Evolutionary conservation across 1,140 invertebrate genomes (phyloP), one percentile per base, ranked within the genome.

Genomic region (Sminthurinus signatus): DNA sequence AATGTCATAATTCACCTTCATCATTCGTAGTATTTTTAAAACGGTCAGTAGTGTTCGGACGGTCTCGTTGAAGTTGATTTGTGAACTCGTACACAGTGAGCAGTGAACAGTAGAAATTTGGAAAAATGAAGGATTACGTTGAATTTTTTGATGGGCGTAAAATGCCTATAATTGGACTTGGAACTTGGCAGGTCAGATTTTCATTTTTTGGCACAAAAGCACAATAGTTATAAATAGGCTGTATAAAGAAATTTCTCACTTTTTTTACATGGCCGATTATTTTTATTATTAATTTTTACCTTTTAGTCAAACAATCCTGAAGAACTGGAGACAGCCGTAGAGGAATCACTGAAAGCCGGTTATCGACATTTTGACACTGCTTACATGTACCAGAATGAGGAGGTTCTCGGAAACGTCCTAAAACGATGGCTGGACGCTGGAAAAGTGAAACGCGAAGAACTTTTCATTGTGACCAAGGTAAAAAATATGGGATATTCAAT

Each of bases 401-500:
- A 2, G 12, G 27, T 62, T 3, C 72, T 79, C 19, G 77, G 78
- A 14, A 54, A 31, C 4, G 25, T 28, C 4, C 29, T 31, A 3
- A 54, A 54, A 31, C 4, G 25, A n/a, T 73, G 73, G 60, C 66
- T 77, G n/a, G 60, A 70, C 25, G 48, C 65, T 5, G 74, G 75
- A 1, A 76, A 73, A 65, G 28, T 79, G 14, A 77, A 73, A 61
- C 56, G 78, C 23, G 74, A 75, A 64, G 77, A 79, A 23, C 48
- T 78, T 8, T 78, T 78, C 62, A 74, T 78, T 28, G 73, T 73
- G 3, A 78, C 78, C 0, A 78, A 78, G 62, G 32, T 36, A 36
- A 36, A 5, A 8, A 36, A 15, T 15, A 5, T 8, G 5, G 15
- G 5, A 36, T 36, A 8, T 36, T 36, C 32, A 36, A 8, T 54